Base-by-base conservation (phyloP, 2,113 vertebrate species). In the Pantherophis guttatus region DNA sequence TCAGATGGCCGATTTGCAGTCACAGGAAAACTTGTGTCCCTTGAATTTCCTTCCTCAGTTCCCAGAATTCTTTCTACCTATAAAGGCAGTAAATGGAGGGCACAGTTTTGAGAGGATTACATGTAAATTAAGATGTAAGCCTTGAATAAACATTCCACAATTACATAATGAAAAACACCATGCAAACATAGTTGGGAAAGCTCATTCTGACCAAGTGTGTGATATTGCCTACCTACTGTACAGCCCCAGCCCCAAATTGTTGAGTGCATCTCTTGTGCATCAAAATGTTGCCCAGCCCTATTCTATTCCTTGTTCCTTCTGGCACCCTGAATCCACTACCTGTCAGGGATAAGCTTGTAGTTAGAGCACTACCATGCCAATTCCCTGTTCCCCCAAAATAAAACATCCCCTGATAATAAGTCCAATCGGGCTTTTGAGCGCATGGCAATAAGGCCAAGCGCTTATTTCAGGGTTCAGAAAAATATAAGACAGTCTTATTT, bases 321-420 rank as follows among this genome's bases (percentile, higher is more conserved):
- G 21, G 8, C 91, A 39, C 75, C 54, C 94, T 93, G 50, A 90
- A 94, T 86, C 7, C 94, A 17, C 52, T 92, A 3, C 55, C 94
- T 23, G 1, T 4, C 62, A 92, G 15, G 10, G 4, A 24, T 26
- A 92, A 33, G 57, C 65, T 57, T 85, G 55, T 11, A 93, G 1
- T 17, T 86, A 24, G 10, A 54, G 5, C 10, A 26, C 19, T 54
- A 13, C 23, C n/a, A n/a, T 44, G 44, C 5, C 93, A 52, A 92
- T 93, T 4, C 44, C 44, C 44, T 48, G 44, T 48, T 48, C 0
- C 44, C 44, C 44, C 44, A 48, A 48, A 48, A 48, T 48, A 48
- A 48, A 1, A 48, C 44, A 48, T 48, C 44, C 44, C 44, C 44
- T 48, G 44, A 48, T 48, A 48, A 48, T 48, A 48, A 48, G 44